phyloP scores from a whole-genome alignment of 2,113 vertebrate species.

The Myiopsitta monachus region DNA sequence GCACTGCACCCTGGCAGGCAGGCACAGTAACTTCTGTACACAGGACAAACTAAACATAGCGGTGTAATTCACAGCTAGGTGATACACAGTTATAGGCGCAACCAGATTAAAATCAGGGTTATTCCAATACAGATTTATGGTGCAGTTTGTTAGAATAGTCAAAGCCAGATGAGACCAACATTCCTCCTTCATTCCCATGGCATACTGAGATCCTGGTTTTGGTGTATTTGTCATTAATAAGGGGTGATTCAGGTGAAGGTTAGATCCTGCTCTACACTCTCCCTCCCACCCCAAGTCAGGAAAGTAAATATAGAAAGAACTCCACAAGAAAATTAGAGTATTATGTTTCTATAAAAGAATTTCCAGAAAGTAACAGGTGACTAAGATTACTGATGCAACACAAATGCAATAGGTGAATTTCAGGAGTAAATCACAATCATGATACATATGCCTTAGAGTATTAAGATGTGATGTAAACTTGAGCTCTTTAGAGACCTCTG shows the following conservation, averaged over 20 bases:
- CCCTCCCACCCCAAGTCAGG: not conserved
- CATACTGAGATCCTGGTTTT: not conserved
- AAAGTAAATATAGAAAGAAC: slow-evolving; percentile 18
- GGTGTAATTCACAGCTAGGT: not conserved
- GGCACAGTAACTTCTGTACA: not conserved
- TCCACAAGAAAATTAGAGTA: not conserved
- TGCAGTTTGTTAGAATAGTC: not conserved
- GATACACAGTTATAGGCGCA: not conserved
- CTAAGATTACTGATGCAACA: not conserved
- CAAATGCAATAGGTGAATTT: not conserved
- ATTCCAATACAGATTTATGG: not conserved
- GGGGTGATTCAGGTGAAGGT: not conserved
- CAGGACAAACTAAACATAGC: not conserved
- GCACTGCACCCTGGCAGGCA: too few relatives aligned
- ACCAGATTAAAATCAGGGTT: not conserved
- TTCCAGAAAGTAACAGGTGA: slow-evolving; percentile 17
- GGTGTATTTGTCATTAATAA: not conserved
- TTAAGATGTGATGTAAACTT: not conserved
- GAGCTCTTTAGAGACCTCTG: not conserved
- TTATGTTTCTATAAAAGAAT: not conserved
- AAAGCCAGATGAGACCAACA: not conserved
- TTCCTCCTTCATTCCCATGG: accelerated
- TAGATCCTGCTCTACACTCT: not conserved
- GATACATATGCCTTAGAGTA: not conserved
- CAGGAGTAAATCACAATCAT: slow-evolving; percentile 27